These are phyloP conservation scores for Heliconius erato DNA, from an alignment of 2,888 invertebrate genomes.

Conservation along the genomic window DNA sequence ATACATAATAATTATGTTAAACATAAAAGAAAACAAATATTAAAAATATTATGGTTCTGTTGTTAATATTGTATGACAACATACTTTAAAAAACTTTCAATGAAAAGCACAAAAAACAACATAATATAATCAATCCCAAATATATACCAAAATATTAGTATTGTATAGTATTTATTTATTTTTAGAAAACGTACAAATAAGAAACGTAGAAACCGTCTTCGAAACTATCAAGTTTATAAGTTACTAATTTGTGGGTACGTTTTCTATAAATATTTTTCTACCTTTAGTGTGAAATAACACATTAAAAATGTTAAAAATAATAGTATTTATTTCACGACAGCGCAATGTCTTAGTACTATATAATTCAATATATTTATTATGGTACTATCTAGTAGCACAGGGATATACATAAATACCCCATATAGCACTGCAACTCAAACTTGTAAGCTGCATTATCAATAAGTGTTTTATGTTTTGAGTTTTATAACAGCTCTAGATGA, in stretches of 20 bases:
- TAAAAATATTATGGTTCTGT: not conserved
- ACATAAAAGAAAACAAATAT: slow-evolving; percentile 19
- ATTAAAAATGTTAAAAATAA: not conserved
- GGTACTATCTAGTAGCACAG: slow-evolving; percentile 29
- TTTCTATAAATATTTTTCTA: not conserved
- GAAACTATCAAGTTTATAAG: not conserved
- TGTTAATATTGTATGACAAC: not conserved
- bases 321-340: slow-evolving; percentile 2
- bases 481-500: not conserved
- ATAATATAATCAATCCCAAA: slow-evolving; percentile 14
- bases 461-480: not conserved
- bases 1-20: slow-evolving; percentile 7
- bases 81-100: slow-evolving; percentile 6
- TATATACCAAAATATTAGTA: slow-evolving; percentile 10
- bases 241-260: not conserved
- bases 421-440: slow-evolving; percentile 24
- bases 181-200: not conserved
- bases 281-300: not conserved
- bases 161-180: slow-evolving; percentile 3
- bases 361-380: slow-evolving; percentile 23
- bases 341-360: slow-evolving; percentile 1
- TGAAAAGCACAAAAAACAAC: slow-evolving; percentile 11
- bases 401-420: not conserved
- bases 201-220: not conserved
- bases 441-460: slow-evolving; percentile 14